Evolutionary conservation across 2,797 vertebrate species (phyloP).

Genomic region (Pyrocephalus nanus): DNA sequence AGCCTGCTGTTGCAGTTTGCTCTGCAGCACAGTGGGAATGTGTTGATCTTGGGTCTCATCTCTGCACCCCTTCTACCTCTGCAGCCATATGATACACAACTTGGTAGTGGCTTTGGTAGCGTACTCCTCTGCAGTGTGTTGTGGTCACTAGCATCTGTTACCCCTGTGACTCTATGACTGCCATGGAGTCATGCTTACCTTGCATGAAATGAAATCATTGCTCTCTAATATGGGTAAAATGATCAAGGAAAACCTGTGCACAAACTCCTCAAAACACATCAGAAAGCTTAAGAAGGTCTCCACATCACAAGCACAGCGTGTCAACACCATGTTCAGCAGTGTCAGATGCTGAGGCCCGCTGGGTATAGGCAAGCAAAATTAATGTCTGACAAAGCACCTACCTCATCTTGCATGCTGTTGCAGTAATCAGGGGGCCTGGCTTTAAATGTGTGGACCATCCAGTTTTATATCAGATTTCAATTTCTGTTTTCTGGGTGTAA

Average conservation of each 20-base stretch:
- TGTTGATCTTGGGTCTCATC: background rate
- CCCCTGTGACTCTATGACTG: background rate
- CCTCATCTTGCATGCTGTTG: background rate
- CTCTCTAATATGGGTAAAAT: background rate
- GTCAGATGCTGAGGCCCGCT: background rate
- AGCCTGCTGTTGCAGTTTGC: background rate
- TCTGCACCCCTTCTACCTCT: background rate
- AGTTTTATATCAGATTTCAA: background rate
- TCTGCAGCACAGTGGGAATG: background rate
- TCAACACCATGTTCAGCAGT: background rate
- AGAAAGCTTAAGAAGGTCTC: background rate
- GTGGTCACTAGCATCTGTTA: background rate
- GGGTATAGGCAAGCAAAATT: background rate
- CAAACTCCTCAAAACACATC: background rate
- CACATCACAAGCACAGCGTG: background rate
- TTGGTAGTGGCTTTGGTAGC: background rate
- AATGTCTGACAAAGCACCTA: background rate
- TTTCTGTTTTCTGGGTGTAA: background rate
- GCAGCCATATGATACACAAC: background rate
- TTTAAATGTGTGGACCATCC: background rate
- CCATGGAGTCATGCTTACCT: background rate
- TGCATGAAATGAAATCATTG: background rate
- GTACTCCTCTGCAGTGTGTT: background rate
- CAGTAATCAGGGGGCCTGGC: background rate
- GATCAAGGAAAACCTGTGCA: background rate